These are phyloP conservation scores for Polypedilum vanderplanki DNA, from an alignment of 1,140 invertebrate genomes.

Conservation along the genomic window DNA sequence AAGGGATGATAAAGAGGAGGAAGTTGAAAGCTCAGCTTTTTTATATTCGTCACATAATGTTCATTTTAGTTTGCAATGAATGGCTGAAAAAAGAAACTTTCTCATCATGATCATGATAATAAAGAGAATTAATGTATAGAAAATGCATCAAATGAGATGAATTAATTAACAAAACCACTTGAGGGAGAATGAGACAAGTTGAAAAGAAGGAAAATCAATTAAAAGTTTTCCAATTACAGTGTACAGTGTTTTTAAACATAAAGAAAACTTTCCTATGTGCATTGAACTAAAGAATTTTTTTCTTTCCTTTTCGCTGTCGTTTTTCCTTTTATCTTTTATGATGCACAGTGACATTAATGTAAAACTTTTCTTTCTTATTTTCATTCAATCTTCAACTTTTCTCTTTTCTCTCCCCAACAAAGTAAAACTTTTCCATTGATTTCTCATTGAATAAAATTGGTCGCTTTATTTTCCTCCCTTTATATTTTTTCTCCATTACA, in stretches of 20 bases:
- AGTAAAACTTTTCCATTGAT: neutral
- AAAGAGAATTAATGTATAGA: neutral
- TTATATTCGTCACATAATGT: too few species aligned
- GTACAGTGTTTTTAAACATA: conserved; percentile 6
- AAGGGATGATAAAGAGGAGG: too few species aligned
- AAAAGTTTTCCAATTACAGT: conserved; percentile 10
- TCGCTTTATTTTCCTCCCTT: neutral
- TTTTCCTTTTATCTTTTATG: neutral
- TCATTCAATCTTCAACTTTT: neutral
- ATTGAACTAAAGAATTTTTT: conserved; percentile 19
- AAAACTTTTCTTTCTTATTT: neutral
- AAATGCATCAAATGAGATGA: conserved; percentile 13
- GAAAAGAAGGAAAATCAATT: conserved; percentile 12
- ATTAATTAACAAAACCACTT: conserved; percentile 16
- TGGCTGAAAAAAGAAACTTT: too few species aligned
- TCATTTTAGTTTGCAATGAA: too few species aligned
- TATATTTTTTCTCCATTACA: neutral
- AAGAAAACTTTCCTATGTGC: conserved; percentile 9
- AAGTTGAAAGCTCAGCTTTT: too few species aligned
- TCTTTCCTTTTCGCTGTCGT: neutral
- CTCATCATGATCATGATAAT: too few species aligned
- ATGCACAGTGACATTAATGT: conserved; percentile 12
- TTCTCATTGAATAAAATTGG: neutral
- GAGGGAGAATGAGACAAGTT: neutral
- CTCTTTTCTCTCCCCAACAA: neutral